Conservation (phyloP, 1,140 invertebrate species). For the Hyphantria cunea region DNA sequence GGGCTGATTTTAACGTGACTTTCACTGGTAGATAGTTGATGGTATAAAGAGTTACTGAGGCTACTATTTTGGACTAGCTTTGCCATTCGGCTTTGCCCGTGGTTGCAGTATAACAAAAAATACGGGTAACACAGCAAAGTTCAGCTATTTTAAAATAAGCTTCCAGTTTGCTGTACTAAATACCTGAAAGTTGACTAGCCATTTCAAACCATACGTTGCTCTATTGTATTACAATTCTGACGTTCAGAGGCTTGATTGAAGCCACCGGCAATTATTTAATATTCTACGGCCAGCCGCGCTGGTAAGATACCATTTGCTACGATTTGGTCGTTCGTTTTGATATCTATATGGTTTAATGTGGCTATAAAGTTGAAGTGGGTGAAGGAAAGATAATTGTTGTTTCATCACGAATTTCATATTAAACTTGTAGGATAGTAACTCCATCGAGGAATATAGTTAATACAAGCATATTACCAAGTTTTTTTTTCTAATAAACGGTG, state of each 20-base stretch:
- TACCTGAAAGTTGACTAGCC: conserved; percentile 6
- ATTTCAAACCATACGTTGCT: conserved; percentile 12
- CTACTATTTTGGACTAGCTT: too few relatives aligned
- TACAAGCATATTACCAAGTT: too few relatives aligned
- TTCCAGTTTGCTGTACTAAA: too few relatives aligned
- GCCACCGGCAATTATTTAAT: conserved; percentile 6
- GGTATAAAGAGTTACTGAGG: too few relatives aligned
- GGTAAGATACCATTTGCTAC: neutral
- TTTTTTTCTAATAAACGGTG: too few relatives aligned
- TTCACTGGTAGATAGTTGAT: too few relatives aligned
- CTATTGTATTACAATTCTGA: conserved; percentile 15
- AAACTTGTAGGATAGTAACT: neutral
- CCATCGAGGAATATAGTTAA: too few relatives aligned
- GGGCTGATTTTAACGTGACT: too few relatives aligned
- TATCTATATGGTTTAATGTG: neutral
- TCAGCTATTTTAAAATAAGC: too few relatives aligned
- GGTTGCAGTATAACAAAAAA: too few relatives aligned
- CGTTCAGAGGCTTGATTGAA: conserved; percentile 6
- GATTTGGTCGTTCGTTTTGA: neutral
- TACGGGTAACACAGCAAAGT: too few relatives aligned
- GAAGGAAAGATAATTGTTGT: neutral
- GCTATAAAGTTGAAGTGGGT: neutral
- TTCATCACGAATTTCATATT: neutral
- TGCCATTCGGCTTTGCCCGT: too few relatives aligned
- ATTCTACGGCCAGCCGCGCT: neutral